Conservation (phyloP, 2,113 vertebrate genomes). For the Orientallactaga bullata region DNA sequence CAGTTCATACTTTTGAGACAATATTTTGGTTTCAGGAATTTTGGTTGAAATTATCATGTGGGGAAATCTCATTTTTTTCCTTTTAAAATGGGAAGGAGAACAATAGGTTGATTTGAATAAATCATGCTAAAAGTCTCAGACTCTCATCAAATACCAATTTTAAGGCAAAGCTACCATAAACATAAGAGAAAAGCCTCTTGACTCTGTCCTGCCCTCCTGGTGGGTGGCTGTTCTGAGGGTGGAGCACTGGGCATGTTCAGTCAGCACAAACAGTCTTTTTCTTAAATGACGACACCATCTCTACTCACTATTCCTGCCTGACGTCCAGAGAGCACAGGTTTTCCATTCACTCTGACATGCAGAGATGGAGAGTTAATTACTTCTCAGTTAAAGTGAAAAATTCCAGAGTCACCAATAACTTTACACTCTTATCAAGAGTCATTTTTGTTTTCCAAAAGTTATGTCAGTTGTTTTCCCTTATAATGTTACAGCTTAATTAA, state of each 20-base stretch:
- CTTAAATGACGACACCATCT: background rate
- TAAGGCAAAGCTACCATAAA: background rate
- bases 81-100: background rate
- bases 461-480: background rate
- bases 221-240: rapidly evolving
- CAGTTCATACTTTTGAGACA: background rate
- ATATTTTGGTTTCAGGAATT: background rate
- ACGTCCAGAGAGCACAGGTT: background rate
- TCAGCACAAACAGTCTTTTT: background rate
- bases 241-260: too few species aligned
- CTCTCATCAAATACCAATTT: background rate
- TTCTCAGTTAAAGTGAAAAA: background rate
- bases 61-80: background rate
- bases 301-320: background rate
- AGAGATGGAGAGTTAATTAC: background rate
- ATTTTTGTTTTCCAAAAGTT: background rate
- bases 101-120: background rate
- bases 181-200: background rate
- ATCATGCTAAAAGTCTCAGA: background rate
- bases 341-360: background rate
- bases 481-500: constrained; percentile 18
- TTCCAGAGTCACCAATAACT: background rate
- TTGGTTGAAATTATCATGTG: background rate
- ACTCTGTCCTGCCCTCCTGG: rapidly evolving
- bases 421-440: background rate